Base-by-base conservation (phyloP, 2,888 invertebrate species). In the Trachelus iudaicus region DNA sequence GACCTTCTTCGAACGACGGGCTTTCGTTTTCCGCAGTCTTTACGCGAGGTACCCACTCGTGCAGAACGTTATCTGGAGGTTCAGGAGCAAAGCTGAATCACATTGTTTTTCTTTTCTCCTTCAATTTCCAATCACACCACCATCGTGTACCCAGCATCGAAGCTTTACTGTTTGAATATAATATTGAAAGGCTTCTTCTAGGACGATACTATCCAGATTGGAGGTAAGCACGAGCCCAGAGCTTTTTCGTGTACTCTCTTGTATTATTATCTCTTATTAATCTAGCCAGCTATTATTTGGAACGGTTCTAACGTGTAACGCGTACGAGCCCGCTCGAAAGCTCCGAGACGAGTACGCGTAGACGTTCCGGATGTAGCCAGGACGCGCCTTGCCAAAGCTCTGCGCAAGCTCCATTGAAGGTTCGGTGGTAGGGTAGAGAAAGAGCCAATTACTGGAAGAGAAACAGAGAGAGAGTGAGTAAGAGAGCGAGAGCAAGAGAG, bases 331-430 rank as follows among this genome's bases (percentile, higher is more conserved):
- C 76, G 69, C 76, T 75, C 83, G 80, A 78, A 78, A 78, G 83
- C 77, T 78, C 79, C 79, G 74, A 81, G 80, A 83, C 82, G 81
- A 83, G 78, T 84, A 81, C 74, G 77, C 35, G 69, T 71, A 76
- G 56, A n/a, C 76, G 76, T 75, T 75, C 75, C 73, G 76, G 71
- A 80, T 77, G 77, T 69, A 79, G 75, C 79, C 78, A 83, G 83
- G 86, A 85, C 86, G 84, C 85, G 82, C 85, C 85, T 84, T 83
- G 79, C 77, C 79, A 81, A 79, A 82, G 83, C 82, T 86, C 81
- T 76, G 87, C 89, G 89, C 88, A 88, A 86, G 81, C 89, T 85
- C 88, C 69, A 68, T 71, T 34, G 56, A 23, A 56, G 56, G 23
- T 23, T 2, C 9, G 23, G 56, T 56, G 56, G 56, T 56, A 56